Evolutionary conservation across 2,797 vertebrate species (phyloP).

Genomic region (Cyclura pinguis): DNA sequence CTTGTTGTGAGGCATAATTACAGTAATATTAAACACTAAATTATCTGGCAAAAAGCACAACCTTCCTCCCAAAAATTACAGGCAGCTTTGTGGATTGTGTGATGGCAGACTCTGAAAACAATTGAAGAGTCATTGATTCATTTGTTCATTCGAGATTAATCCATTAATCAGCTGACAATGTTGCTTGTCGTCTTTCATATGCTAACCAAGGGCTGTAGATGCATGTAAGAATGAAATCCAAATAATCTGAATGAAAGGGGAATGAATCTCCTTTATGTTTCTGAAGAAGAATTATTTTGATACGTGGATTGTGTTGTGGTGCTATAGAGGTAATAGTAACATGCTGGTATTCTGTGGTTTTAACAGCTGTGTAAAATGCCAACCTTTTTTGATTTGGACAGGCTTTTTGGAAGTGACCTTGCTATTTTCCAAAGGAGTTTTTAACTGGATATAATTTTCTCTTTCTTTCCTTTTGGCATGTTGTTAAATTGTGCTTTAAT

Average conservation of each 20-base stretch:
- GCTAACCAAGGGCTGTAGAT: background rate
- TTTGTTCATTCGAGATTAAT: background rate
- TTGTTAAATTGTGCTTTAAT: too few species aligned
- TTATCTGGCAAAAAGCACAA: background rate
- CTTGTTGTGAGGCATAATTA: too few species aligned
- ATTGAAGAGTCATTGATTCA: background rate
- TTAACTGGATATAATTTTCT: too few species aligned
- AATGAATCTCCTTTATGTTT: background rate
- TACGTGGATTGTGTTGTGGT: background rate
- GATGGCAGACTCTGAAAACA: background rate
- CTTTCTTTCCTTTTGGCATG: too few species aligned
- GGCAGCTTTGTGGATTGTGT: background rate
- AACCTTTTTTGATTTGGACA: too few species aligned
- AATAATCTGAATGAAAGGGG: background rate
- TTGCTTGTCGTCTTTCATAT: background rate
- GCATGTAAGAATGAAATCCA: background rate
- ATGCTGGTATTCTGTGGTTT: too few species aligned
- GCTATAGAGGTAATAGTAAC: background rate
- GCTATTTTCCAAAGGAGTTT: too few species aligned
- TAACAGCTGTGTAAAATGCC: too few species aligned
- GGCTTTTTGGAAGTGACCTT: too few species aligned
- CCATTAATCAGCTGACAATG: background rate
- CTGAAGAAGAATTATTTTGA: background rate
- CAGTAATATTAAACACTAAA: background rate
- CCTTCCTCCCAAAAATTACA: background rate